Conservation (phyloP, 2,113 vertebrate species). For the Cichladusa arquata region DNA sequence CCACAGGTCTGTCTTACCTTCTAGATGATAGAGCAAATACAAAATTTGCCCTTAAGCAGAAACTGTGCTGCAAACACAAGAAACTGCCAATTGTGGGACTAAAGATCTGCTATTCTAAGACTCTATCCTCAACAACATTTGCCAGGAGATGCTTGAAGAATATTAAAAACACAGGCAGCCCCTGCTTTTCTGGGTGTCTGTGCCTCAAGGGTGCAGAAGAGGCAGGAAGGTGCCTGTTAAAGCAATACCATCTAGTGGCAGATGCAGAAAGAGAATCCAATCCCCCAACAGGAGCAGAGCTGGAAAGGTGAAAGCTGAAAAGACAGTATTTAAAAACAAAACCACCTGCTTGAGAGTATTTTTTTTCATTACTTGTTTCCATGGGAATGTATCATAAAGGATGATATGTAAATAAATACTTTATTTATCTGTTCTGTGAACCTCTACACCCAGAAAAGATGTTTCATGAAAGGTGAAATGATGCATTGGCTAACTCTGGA, state of each 20-base stretch:
- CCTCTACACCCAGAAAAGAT: not conserved
- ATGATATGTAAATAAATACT: not conserved
- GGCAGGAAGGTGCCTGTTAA: not conserved
- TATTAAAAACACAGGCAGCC: not conserved
- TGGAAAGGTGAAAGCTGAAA: not conserved
- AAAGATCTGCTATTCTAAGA: not conserved
- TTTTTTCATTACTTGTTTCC: not conserved
- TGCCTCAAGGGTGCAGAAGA: not conserved
- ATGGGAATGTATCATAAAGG: not conserved
- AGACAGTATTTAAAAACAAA: not conserved
- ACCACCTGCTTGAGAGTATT: not conserved
- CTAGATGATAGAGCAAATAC: not conserved
- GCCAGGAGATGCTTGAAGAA: not conserved
- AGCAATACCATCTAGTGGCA: slow-evolving; percentile 39
- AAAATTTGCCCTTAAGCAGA: not conserved
- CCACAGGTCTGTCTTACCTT: not conserved
- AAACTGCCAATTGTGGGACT: not conserved
- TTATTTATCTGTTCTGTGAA: not conserved
- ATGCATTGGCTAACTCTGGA: not conserved
- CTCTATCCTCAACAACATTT: not conserved
- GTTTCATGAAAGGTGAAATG: not conserved
- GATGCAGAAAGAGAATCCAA: not conserved
- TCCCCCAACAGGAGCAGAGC: not conserved
- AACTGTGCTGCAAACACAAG: not conserved
- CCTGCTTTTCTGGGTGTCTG: not conserved